Evolutionary conservation across 2,797 vertebrate genomes (phyloP), one percentile per base, ranked within the genome.

Genomic region (Gobionotothen gibberifrons): DNA sequence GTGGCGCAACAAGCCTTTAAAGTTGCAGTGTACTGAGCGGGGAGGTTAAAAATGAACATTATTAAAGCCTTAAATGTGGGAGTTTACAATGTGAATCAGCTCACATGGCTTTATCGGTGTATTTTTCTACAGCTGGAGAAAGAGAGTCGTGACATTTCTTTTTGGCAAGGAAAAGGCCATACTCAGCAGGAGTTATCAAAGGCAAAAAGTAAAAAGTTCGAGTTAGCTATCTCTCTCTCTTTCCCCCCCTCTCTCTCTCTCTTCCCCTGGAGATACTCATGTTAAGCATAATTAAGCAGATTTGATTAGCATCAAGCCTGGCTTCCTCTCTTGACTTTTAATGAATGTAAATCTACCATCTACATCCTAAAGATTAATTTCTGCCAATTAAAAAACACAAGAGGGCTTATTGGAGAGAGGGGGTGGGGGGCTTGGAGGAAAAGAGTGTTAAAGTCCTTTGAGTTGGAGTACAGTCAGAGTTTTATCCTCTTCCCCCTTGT

Each of bases 341-440:
- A 97, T 98, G 97, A 98, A 98, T 98, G 97, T 97, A 99, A 98
- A 98, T 98, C 96, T 97, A 97, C 96, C 97, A 96, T 97, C 96
- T 98, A 97, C 96, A 97, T 98, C 97, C 95, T 96, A 97, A 97
- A 97, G 96, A 98, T 98, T 98, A 98, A 99, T 99, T 98, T 97
- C 96, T 95, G 82, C 94, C 96, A 97, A 97, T 97, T 97, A 98
- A 97, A 97, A 97, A 97, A 97, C 96, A 98, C 97, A 97, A 93
- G 85, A 93, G 92, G 89, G 96, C 95, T 91, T 94, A 96, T 97
- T 96, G 94, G 94, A 95, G 90, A 84, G 87, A 66, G 15, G 17
- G 29, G 17, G 17, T 5, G 21, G 74, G 64, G 56, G 70, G 51
- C 36, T 57, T 69, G 95, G 95, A 59, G 74, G 79, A 73, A 77